Percentiles rank a stretch among this genome's conserved stretches.
These are phyloP conservation scores for Aquatica leii DNA, from an alignment of 2,888 invertebrate genomes.

Conservation along the genomic window DNA sequence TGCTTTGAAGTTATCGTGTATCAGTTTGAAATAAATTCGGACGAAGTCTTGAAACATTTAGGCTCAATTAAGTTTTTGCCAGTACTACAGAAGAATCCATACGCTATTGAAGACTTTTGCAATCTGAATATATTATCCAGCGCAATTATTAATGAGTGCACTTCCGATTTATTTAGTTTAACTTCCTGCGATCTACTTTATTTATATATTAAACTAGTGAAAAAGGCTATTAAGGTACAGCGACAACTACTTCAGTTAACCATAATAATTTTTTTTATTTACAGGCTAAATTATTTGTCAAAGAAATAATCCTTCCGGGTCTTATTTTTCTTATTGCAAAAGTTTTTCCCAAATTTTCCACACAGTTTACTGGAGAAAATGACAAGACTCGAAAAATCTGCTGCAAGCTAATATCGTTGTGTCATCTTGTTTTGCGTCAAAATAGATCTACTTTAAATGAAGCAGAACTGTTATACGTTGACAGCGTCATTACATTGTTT, in stretches of 20 bases:
- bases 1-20: slow-evolving; percentile 13
- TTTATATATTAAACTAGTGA: slow-evolving; percentile 18
- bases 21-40: slow-evolving; percentile 6
- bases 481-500: slow-evolving; percentile 15
- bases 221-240: slow-evolving; percentile 12
- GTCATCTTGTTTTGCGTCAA: neutral
- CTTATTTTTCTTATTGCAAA: slow-evolving; percentile 14
- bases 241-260: no score
- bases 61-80: slow-evolving; percentile 11
- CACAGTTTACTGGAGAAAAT: neutral
- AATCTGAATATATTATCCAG: neutral
- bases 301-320: slow-evolving; percentile 6
- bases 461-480: neutral
- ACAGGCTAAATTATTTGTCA: neutral
- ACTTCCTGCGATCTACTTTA: slow-evolving; percentile 3
- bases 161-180: neutral
- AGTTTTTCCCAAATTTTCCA: slow-evolving; percentile 15
- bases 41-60: slow-evolving; percentile 4
- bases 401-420: slow-evolving; percentile 9
- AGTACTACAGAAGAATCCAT: neutral
- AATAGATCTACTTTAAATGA: neutral
- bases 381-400: neutral
- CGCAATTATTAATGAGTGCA: neutral
- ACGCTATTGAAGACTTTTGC: slow-evolving; percentile 3
- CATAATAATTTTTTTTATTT: neutral